Base-by-base conservation (phyloP, 1,140 invertebrate genomes). In the Triops cancriformis region DNA sequence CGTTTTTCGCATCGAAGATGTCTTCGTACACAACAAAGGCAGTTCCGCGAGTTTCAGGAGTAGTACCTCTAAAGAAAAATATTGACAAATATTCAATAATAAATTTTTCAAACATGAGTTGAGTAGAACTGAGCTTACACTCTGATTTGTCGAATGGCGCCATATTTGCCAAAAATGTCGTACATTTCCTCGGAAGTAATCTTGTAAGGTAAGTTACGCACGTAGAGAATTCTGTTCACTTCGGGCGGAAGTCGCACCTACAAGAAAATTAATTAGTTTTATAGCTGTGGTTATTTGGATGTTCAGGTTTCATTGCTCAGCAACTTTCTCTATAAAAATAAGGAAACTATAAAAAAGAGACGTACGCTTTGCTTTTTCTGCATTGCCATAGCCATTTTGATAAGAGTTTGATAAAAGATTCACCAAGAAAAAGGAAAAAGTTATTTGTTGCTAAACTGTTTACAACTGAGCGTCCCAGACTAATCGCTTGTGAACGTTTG, bases 131-230 rank as follows among this genome's bases (percentile, higher is more conserved):
- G n/a, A 83, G 92, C 94, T 92, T 91, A 97, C 93, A 98, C 94
- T 88, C 98, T 87, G 77, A 99, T 99, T 87, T 99, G 98, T 81
- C 98, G 86, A 78, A 99, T 98, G 18, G 98, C 97, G 83, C 98
- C 98, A 88, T 98, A 99, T 89, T 99, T 99, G 43, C 98, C 98
- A 89, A 99, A 99, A 80, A 99, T 99, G 87, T 99, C 98, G 84
- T 99, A 99, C 98, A 99, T 99, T 90, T 99, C 98, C 87, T 99
- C 98, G n/a, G 94, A 94, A 76, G 97, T 98, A 77, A 99, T 99
- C 88, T 99, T 99, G 83, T 99, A 99, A 0, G 98, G 98, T 74
- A 99, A 87, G 87, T 99, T 99, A 82, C 97, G 89, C 1, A 99
- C 91, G 83, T 99, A 99, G 18, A 99, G 86, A 75, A 99, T 95